phyloP scores from a whole-genome alignment of 2,888 invertebrate species.

The Tetheella fluctuosa region DNA sequence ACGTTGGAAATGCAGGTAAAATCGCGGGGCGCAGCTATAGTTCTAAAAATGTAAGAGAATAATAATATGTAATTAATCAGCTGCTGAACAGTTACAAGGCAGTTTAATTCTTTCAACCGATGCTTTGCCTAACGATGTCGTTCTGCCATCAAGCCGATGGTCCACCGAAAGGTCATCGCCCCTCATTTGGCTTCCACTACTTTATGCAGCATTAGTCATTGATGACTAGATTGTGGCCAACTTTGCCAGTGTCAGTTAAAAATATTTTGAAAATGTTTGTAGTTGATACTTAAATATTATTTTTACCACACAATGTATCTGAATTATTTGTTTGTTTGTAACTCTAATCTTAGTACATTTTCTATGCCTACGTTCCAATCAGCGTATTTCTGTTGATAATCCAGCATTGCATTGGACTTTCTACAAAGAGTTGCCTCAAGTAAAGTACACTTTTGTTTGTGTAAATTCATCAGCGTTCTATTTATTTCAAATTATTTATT shows the following conservation, averaged over 20 bases:
- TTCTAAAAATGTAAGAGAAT: neutral
- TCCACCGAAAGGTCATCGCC: conserved; percentile 4
- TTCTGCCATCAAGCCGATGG: neutral
- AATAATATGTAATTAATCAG: too few relatives aligned
- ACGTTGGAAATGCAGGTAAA: too few relatives aligned
- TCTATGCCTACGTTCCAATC: neutral
- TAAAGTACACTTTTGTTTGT: neutral
- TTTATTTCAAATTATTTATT: too few relatives aligned
- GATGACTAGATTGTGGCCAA: conserved; percentile 1
- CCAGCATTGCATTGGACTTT: neutral
- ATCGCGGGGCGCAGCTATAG: neutral
- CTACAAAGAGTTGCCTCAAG: neutral
- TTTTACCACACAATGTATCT: too few relatives aligned
- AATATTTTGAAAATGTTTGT: neutral
- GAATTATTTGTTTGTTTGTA: too few relatives aligned
- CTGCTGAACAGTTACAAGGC: neutral
- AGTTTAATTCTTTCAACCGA: neutral
- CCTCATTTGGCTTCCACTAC: neutral
- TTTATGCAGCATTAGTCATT: conserved; percentile 4
- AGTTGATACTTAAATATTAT: too few relatives aligned
- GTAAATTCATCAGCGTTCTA: neutral
- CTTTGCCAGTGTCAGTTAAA: neutral
- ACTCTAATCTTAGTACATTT: too few relatives aligned
- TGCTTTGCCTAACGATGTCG: conserved; percentile 4
- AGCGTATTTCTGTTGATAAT: neutral